These are phyloP conservation scores for Forbesichthys agassizii DNA, from an alignment of 2,113 vertebrate genomes.

Conservation along the genomic window DNA sequence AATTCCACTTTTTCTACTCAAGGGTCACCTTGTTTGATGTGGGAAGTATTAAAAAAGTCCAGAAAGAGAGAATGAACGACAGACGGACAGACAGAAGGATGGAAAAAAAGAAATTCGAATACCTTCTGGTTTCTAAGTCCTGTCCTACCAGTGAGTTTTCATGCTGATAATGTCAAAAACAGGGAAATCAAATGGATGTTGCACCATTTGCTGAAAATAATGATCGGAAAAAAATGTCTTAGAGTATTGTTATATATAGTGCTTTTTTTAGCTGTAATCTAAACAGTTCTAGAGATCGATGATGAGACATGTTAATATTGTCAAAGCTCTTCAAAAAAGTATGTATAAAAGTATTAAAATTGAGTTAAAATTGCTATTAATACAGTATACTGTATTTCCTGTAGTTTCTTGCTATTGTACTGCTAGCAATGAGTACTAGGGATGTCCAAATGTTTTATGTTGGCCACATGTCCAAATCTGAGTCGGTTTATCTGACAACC, in stretches of 20 bases:
- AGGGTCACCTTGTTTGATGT: constrained; percentile 11
- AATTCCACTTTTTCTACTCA: not conserved
- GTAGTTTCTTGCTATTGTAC: too few relatives aligned
- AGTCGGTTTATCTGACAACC: too few relatives aligned
- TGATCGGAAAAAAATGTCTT: constrained; percentile 44
- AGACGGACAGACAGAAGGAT: not conserved
- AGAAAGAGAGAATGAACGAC: not conserved
- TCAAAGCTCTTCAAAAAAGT: too few relatives aligned
- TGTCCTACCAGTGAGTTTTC: constrained; percentile 3
- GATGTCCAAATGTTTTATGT: too few relatives aligned
- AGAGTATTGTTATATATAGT: constrained; percentile 18
- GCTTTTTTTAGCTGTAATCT: not conserved
- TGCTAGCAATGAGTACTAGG: too few relatives aligned
- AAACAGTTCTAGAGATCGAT: not conserved
- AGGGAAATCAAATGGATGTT: constrained; percentile 43
- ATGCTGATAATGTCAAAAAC: constrained; percentile 28
- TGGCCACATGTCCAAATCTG: too few relatives aligned
- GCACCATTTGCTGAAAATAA: constrained; percentile 64
- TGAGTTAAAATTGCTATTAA: not conserved
- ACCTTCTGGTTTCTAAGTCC: constrained; percentile 6
- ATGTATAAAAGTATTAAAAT: too few relatives aligned
- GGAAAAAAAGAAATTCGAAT: not conserved
- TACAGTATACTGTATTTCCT: too few relatives aligned
- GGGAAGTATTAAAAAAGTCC: not conserved
- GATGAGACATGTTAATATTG: not conserved